Base-by-base conservation (phyloP, 1,140 invertebrate species). In the Marisa cornuarietis region DNA sequence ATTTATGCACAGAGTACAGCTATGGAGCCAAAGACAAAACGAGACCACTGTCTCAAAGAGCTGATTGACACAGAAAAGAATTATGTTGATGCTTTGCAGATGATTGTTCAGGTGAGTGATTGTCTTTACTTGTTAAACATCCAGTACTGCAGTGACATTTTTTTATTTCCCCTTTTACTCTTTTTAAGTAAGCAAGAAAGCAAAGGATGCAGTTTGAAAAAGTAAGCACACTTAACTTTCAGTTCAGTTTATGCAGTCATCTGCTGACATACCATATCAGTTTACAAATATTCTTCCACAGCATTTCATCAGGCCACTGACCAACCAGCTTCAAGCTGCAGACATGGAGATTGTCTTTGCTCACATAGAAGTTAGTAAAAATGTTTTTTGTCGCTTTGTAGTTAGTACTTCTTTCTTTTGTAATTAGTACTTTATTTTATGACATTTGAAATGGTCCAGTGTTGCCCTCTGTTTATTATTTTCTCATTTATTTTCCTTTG, bases 1-100 rank as follows among this genome's bases (percentile, higher is more conserved):
- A 31, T 49, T 75, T 13, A 8, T 49, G 63, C 54, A 42, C 65
- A 77, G 76, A 42, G 83, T 42, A 71, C 81, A 22, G 82, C 83
- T 66, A 61, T 76, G 22, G 84, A 82, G 31, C 76, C 82, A n/a
- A 54, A 78, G 49, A 85, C 86, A 89, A 98, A 98, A 91, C 92
- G 97, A 79, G 97, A 99, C 91, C 97, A 97, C 89, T 97, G 98
- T 73, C 95, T 99, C 81, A 95, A 96, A 86, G 98, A 99, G 91
- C 92, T 99, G 9, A 93, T 99, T 20, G 97, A 99, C 91, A 99
- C 98, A 0, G 98, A 99, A 91, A 95, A 95, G 81, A 99, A 99
- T 92, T 99, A 99, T 90, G 94, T 98, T 26, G 96, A 98, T 85
- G 98, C 98, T 62, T 92, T 99, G 24, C 94, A 94, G 85, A 98